Base-by-base conservation (phyloP, 2,113 vertebrate species). In the Motacilla tschutschensis region DNA sequence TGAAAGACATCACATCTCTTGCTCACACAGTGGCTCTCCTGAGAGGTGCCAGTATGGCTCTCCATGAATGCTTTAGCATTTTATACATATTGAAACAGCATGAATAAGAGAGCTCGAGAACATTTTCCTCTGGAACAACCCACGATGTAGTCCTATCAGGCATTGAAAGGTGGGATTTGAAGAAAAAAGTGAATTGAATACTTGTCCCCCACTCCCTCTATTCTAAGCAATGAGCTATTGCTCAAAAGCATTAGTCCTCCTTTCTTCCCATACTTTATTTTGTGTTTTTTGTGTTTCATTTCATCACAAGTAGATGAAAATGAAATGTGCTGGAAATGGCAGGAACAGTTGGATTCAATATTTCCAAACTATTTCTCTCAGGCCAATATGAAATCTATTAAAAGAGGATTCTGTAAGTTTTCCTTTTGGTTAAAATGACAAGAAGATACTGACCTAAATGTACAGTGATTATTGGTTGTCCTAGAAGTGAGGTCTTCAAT, bases 311-410 rank as follows among this genome's bases (percentile, higher is more conserved):
- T 53, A 36, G 3, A 15, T 94, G 50, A 53, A 81, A 84, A 81
- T 22, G 9, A 90, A 88, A 57, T n/a, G 24, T 29, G 9, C 25
- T 84, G 17, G 25, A 81, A 70, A 80, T 54, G 60, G 14, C 29
- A 90, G 57, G 47, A 91, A 12, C 9, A 33, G 38, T 71, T 84
- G 17, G 9, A 24, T 90, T 78, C 66, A 75, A 14, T 64, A 44
- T 67, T 80, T 74, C 48, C n/a, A 17, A 88, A 40, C 18, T 63
- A 44, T 80, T 86, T 60, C 59, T 87, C 89, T 87, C 64, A 89
- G 83, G 35, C 4, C 35, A 73, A 33, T 47, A 65, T n/a, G 51
- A 85, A 87, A 29, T 62, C 28, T 47, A 20, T 78, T 66, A 9
- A 78, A 64, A 91, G 74, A 74, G 1, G 9, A 41, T 58, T 70